phyloP scores from a whole-genome alignment of 2,797 vertebrate genomes.

The Phrynocephalus forsythii region DNA sequence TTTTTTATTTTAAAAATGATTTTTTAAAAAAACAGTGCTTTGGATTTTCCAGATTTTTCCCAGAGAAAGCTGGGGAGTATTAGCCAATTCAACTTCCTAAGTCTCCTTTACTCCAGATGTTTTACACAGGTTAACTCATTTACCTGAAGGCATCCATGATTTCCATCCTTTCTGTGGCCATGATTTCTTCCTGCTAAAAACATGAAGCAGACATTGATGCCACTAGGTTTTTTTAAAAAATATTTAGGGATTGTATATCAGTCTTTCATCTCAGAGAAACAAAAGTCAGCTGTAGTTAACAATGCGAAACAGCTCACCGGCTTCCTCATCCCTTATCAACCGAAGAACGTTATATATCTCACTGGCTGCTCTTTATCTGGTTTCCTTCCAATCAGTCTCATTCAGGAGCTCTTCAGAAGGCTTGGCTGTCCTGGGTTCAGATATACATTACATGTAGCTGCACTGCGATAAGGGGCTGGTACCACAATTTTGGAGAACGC shows the following conservation, averaged over 20 bases:
- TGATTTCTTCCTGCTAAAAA: constrained; percentile 51
- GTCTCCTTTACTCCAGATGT: not conserved
- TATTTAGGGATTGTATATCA: constrained; percentile 28
- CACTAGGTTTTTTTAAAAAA: constrained; percentile 11
- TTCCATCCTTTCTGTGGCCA: constrained; percentile 69
- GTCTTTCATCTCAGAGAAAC: constrained; percentile 35
- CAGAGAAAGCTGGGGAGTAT: not conserved
- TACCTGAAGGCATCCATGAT: constrained; percentile 74
- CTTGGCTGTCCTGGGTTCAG: constrained; percentile 31
- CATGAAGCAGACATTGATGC: constrained; percentile 61
- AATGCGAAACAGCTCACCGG: constrained; percentile 19
- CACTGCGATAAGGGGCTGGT: constrained; percentile 3
- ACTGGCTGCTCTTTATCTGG: constrained; percentile 17
- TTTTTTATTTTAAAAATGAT: too few relatives aligned
- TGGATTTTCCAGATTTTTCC: not conserved
- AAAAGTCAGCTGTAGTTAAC: constrained; percentile 20
- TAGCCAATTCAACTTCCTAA: not conserved
- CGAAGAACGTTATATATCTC: constrained; percentile 24
- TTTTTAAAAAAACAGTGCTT: not conserved
- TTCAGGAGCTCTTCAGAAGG: not conserved
- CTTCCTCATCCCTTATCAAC: constrained; percentile 47
- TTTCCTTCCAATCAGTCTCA: constrained; percentile 33
- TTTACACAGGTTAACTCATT: constrained; percentile 47
- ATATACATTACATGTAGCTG: constrained; percentile 14
- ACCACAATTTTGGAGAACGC: constrained; percentile 37